Evolutionary conservation across 2,888 invertebrate species (phyloP).

Genomic region (Meganola albula): DNA sequence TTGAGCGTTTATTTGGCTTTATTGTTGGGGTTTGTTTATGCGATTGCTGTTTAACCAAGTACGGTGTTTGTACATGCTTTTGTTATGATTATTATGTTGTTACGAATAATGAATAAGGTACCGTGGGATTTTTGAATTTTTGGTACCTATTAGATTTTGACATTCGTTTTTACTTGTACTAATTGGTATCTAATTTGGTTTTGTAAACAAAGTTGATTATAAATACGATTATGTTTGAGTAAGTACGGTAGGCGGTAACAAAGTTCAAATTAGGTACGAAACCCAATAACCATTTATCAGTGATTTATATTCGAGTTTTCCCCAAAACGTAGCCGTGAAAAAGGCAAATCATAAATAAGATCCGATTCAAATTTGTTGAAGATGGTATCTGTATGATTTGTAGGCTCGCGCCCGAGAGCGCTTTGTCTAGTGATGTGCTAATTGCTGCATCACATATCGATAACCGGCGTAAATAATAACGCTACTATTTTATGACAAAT

Average conservation of each 20-base stretch:
- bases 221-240: constrained; percentile 28
- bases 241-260: constrained; percentile 38
- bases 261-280: constrained; percentile 59
- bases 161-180: too few species aligned
- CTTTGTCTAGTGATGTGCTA: constrained; percentile 73
- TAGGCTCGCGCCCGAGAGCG: constrained; percentile 73
- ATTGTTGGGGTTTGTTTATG: constrained; percentile 78
- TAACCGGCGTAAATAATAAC: constrained; percentile 41
- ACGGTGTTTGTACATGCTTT: constrained; percentile 73
- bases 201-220: constrained; percentile 14
- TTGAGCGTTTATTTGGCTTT: constrained; percentile 76
- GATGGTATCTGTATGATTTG: constrained; percentile 77
- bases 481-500: too few species aligned
- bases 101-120: constrained; percentile 57
- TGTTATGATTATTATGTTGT: constrained; percentile 76
- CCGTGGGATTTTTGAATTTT: constrained; percentile 49
- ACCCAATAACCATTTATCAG: constrained; percentile 68
- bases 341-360: constrained; percentile 79
- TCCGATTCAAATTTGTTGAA: constrained; percentile 79
- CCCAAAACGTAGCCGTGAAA: constrained; percentile 76
- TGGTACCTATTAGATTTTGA: constrained; percentile 20
- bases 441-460: constrained; percentile 61
- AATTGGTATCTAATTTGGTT: constrained; percentile 25
- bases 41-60: constrained; percentile 77
- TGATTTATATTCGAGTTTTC: constrained; percentile 73